A percentile compares a stretch with the other conserved stretches of the same genome.
These are phyloP conservation scores for Dryocosmus kuriphilus DNA, from an alignment of 2,888 invertebrate species.

Conservation along the genomic window DNA sequence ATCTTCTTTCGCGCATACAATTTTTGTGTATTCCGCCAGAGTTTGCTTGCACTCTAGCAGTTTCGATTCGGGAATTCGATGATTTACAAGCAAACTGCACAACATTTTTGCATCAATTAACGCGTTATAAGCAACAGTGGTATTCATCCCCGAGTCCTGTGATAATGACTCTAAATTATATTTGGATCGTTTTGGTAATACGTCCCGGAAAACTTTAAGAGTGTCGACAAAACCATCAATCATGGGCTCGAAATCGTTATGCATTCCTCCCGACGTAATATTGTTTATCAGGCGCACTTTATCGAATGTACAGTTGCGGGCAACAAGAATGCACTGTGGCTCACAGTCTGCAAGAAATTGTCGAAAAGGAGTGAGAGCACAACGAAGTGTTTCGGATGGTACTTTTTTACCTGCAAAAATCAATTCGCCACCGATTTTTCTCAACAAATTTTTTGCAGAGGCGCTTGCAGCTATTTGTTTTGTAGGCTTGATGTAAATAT, in stretches of 20 bases:
- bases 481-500: not conserved
- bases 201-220: not conserved
- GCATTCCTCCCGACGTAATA: not conserved
- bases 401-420: not conserved
- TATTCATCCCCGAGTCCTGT: not conserved
- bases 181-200: not conserved
- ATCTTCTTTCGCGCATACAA: not conserved
- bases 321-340: not conserved
- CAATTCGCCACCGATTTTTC: not conserved
- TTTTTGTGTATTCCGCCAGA: not conserved
- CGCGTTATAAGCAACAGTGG: not conserved
- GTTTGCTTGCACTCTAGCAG: constrained; percentile 1
- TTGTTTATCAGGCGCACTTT: not conserved
- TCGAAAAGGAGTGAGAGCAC: not conserved
- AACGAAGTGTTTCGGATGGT: not conserved
- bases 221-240: not conserved
- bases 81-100: not conserved
- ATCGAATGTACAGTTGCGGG: not conserved
- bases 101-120: not conserved
- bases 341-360: not conserved
- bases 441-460: not conserved
- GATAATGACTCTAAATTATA: not conserved
- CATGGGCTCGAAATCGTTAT: not conserved
- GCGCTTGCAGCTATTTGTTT: not conserved
- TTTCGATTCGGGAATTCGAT: not conserved